Percentiles rank a stretch among this genome's conserved stretches.
Conservation (phyloP, 2,797 vertebrate species). For the Orientallactaga sibirica region DNA sequence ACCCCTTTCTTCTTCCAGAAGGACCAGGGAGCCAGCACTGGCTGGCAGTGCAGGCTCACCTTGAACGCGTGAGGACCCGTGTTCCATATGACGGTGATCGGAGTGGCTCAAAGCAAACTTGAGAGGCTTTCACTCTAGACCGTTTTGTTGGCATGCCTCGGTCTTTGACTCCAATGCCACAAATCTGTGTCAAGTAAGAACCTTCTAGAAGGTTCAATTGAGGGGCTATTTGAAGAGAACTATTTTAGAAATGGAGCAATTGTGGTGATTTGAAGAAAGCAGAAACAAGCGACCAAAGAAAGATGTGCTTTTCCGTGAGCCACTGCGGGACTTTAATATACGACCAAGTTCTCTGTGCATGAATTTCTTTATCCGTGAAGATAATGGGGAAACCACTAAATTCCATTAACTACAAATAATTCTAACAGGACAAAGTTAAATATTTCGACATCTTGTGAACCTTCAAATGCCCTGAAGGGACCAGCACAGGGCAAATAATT, state of each 20-base stretch:
- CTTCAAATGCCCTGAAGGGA: not conserved
- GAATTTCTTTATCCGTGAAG: not conserved
- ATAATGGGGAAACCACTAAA: not conserved
- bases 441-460: conserved; percentile 21
- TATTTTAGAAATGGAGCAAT: conserved; percentile 19
- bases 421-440: conserved; percentile 33
- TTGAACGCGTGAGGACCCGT: too few species aligned
- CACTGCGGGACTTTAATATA: not conserved
- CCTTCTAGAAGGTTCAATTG: not conserved
- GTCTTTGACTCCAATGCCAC: not conserved
- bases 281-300: not conserved
- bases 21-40: too few species aligned
- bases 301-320: not conserved
- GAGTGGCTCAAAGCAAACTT: not conserved
- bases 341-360: not conserved
- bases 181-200: not conserved
- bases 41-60: too few species aligned
- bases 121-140: not conserved
- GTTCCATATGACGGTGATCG: too few species aligned
- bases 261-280: not conserved
- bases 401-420: conserved; percentile 22
- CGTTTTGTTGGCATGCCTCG: not conserved
- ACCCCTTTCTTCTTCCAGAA: not conserved
- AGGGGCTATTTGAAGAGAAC: not conserved
- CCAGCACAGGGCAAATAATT: not conserved